Conservation (phyloP, 2,113 vertebrate species). For the Macrotus californicus region DNA sequence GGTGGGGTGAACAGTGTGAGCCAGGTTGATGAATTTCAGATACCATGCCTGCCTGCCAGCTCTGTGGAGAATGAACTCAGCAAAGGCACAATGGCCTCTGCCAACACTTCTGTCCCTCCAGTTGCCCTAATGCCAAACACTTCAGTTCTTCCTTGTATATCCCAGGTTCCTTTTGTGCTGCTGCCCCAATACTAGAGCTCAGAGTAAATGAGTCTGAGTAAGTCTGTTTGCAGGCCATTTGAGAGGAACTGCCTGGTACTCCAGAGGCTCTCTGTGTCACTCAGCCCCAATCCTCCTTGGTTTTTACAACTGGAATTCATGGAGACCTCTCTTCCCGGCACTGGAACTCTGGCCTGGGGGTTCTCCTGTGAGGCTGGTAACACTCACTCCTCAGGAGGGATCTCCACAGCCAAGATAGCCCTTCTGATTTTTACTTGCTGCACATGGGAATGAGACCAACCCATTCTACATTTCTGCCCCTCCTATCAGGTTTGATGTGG, state of each 20-base stretch:
- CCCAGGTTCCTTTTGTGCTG: background rate
- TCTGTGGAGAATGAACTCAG: background rate
- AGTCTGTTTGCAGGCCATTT: background rate
- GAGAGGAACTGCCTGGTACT: background rate
- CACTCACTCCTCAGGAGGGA: background rate
- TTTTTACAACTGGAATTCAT: background rate
- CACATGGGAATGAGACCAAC: background rate
- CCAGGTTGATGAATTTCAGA: background rate
- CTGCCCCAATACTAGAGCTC: background rate
- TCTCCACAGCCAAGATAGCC: background rate
- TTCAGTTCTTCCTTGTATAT: background rate
- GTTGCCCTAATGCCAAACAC: background rate
- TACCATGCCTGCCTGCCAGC: background rate
- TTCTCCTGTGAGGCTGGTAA: background rate
- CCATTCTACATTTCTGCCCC: background rate
- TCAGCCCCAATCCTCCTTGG: background rate
- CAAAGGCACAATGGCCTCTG: background rate
- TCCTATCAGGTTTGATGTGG: background rate
- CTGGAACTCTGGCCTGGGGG: background rate
- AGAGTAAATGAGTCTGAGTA: background rate
- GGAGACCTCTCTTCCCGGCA: background rate
- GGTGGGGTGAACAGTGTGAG: background rate
- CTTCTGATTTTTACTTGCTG: background rate
- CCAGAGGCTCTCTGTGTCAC: background rate
- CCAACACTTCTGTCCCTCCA: background rate